These are phyloP conservation scores for Plectrocnemia conspersa DNA, from an alignment of 1,140 invertebrate genomes.

Conservation along the genomic window DNA sequence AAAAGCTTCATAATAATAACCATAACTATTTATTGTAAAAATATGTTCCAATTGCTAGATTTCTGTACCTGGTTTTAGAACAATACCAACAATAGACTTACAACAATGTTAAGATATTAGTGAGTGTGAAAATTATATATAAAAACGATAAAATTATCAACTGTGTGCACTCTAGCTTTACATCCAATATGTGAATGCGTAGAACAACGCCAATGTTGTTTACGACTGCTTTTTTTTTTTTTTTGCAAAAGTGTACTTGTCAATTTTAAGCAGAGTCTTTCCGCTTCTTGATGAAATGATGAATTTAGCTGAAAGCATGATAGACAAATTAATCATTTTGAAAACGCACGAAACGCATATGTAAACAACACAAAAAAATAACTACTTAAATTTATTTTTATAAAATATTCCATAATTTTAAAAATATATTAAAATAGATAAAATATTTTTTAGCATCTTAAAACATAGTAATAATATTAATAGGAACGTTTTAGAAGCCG, in stretches of 20 bases:
- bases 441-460: no score
- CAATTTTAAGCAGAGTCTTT: not conserved
- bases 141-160: not conserved
- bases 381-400: not conserved
- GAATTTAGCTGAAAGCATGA: constrained; percentile 7
- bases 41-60: no score
- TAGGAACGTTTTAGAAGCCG: no score
- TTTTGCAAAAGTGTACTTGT: constrained; percentile 3
- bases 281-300: constrained; percentile 13
- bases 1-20: no score
- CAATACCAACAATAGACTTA: no score
- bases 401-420: no score
- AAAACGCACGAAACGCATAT: not conserved
- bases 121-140: constrained; percentile 9
- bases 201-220: constrained; percentile 11
- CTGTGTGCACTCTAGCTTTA: constrained; percentile 5
- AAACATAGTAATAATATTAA: no score
- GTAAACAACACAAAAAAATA: not conserved
- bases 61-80: no score
- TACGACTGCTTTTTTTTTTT: not conserved
- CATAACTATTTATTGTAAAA: no score
- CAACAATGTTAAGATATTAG: no score
- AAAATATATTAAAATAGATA: no score
- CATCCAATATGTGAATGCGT: constrained; percentile 8
- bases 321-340: no score